A percentile compares a stretch with the other conserved stretches of the same genome.
Evolutionary conservation across 2,797 vertebrate species (phyloP).

Genomic region (Chaetodon trifasciatus): DNA sequence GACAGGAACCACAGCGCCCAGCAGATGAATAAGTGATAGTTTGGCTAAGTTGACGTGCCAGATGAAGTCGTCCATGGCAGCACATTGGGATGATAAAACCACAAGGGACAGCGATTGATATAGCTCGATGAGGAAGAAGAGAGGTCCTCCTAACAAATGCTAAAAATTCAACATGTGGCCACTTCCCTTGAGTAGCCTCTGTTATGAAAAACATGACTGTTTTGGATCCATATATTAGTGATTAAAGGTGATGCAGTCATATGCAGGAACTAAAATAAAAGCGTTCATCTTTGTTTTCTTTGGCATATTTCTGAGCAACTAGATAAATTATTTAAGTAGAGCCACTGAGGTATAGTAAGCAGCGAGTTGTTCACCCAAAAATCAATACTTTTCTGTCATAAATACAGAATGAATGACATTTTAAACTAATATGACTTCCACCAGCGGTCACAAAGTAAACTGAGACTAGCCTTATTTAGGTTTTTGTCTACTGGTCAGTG

Average conservation of each 20-base stretch:
- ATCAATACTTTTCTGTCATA: not conserved
- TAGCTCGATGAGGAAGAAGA: conserved; percentile 25
- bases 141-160: conserved; percentile 16
- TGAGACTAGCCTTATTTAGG: not conserved
- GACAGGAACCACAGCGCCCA: conserved; percentile 32
- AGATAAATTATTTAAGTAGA: not conserved
- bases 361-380: not conserved
- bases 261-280: not conserved
- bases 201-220: not conserved
- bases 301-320: conserved; percentile 3
- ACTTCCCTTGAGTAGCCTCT: conserved; percentile 4
- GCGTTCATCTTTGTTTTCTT: not conserved
- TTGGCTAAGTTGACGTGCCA: conserved; percentile 32
- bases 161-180: not conserved
- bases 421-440: not conserved
- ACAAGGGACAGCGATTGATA: conserved; percentile 50
- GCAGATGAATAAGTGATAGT: conserved; percentile 55
- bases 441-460: not conserved
- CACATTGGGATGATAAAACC: conserved; percentile 44
- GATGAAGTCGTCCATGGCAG: conserved; percentile 37
- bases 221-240: not conserved
- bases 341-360: not conserved
- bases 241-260: not conserved
- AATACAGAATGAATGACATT: conserved; percentile 2
- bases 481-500: not conserved